A percentile compares a stretch with the other conserved stretches of the same genome.
Conservation (phyloP, 2,888 invertebrate genomes). For the Alcis repandata region DNA sequence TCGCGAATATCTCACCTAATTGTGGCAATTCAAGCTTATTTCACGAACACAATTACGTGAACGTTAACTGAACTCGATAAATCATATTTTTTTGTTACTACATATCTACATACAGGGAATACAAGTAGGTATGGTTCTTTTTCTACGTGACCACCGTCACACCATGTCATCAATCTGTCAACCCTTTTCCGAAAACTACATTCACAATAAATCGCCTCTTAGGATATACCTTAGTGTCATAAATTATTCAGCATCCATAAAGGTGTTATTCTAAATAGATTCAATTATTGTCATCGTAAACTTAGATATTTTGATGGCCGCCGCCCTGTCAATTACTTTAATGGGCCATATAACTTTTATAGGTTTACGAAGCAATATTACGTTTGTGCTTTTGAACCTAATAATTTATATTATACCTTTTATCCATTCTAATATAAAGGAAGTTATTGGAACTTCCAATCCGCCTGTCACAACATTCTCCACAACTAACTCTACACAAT, state of each 20-base stretch:
- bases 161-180: slow-evolving; percentile 2
- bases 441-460: background rate
- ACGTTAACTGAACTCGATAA: slow-evolving; percentile 17
- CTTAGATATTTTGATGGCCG: slow-evolving; percentile 46
- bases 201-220: background rate
- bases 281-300: slow-evolving; percentile 46
- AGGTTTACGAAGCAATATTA: slow-evolving; percentile 31
- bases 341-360: slow-evolving; percentile 50
- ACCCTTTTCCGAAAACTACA: background rate
- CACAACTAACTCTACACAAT: too few relatives aligned
- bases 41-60: slow-evolving; percentile 40
- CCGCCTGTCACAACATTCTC: background rate
- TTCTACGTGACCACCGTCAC: background rate
- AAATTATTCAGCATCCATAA: slow-evolving; percentile 39
- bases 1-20: slow-evolving; percentile 51
- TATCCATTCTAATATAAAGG: background rate
- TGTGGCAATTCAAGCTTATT: slow-evolving; percentile 48
- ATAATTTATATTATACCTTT: slow-evolving; percentile 2
- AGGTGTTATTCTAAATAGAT: slow-evolving; percentile 41
- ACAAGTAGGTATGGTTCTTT: background rate
- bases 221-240: slow-evolving; percentile 14
- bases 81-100: background rate
- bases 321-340: slow-evolving; percentile 48
- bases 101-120: background rate
- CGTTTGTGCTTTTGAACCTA: slow-evolving; percentile 27